Percentiles rank a stretch among this genome's conserved stretches.
Conservation (phyloP, 2,113 vertebrate genomes). For the Bos taurus region ARS-UCD2.0 NC_037342.1:28032501-28033000, state of each 20-base stretch:
- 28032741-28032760: neutral
- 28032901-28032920: neutral
- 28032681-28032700: neutral
- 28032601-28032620: neutral
- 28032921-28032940: neutral
- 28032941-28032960: neutral
- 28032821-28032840: neutral
- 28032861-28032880: neutral
- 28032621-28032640: neutral
- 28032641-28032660: neutral
- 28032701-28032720: neutral
- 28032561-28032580: neutral
- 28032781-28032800: neutral
- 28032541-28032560: neutral
- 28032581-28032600: neutral
- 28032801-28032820: neutral
- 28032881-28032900: neutral
- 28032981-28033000: neutral
- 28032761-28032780: neutral
- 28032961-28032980: neutral
- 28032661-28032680: accelerated
- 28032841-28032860: neutral
- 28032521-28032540: accelerated
- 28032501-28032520: neutral
- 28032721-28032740: neutral